Conservation (phyloP, 1,140 invertebrate species). For the Asbolus verrucosus region DNA sequence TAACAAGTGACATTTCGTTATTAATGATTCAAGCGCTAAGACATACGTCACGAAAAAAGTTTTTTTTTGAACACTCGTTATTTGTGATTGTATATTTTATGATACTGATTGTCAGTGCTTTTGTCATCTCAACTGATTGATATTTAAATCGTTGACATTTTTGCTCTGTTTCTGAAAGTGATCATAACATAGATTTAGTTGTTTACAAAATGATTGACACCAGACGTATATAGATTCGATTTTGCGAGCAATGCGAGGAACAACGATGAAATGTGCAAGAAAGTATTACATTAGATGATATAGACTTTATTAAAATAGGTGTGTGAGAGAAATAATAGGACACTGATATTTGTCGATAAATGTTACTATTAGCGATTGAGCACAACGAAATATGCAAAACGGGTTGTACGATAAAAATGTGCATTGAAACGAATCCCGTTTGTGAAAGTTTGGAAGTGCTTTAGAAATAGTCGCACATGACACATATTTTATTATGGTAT, state of each 20-base stretch:
- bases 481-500: conserved; percentile 39
- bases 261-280: conserved; percentile 9
- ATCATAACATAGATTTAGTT: background rate
- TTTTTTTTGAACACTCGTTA: too few species aligned
- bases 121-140: too few species aligned
- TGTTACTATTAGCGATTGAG: conserved; percentile 19
- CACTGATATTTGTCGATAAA: conserved; percentile 11
- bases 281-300: too few species aligned
- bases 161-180: background rate
- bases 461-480: conserved; percentile 36
- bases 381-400: conserved; percentile 14
- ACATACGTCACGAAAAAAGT: too few species aligned
- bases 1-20: too few species aligned
- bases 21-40: too few species aligned
- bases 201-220: background rate
- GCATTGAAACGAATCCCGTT: conserved; percentile 33
- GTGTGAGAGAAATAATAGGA: conserved; percentile 8
- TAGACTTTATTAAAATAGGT: too few species aligned
- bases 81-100: background rate
- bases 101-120: background rate
- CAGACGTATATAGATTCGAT: background rate
- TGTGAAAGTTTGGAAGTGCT: conserved; percentile 22
- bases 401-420: too few species aligned
- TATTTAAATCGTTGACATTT: too few species aligned
- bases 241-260: background rate